These are phyloP conservation scores for Glaucidium brasilianum DNA, from an alignment of 2,113 vertebrate species.

Conservation along the genomic window DNA sequence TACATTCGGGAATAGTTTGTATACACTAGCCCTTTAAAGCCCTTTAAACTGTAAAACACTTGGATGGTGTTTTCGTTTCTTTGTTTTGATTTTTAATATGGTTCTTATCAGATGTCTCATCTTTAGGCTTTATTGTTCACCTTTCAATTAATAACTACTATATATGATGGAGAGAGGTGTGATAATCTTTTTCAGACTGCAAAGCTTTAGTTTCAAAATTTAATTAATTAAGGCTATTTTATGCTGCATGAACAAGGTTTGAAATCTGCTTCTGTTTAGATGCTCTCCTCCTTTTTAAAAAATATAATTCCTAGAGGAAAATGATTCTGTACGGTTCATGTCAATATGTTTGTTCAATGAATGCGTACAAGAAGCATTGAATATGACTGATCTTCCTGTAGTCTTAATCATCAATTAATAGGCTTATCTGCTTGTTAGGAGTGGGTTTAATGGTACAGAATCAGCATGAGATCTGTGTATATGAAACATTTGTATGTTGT, in stretches of 20 bases:
- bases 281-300: background rate
- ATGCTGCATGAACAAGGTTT: background rate
- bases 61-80: background rate
- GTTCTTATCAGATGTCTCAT: background rate
- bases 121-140: background rate
- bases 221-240: background rate
- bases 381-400: conserved; percentile 72
- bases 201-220: conserved; percentile 36
- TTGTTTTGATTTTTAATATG: background rate
- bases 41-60: background rate
- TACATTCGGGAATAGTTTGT: background rate
- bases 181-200: background rate
- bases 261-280: conserved; percentile 1
- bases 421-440: conserved; percentile 66
- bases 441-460: conserved; percentile 67
- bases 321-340: background rate
- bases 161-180: background rate
- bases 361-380: conserved; percentile 52
- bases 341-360: conserved; percentile 49
- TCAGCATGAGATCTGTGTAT: conserved; percentile 69
- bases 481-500: conserved; percentile 60
- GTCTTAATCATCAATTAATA: conserved; percentile 78
- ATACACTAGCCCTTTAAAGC: background rate
- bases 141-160: background rate
- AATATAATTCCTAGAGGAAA: background rate